These are phyloP conservation scores for Ceyx melanurus DNA, from an alignment of 2,113 vertebrate species.

Conservation along the genomic window DNA sequence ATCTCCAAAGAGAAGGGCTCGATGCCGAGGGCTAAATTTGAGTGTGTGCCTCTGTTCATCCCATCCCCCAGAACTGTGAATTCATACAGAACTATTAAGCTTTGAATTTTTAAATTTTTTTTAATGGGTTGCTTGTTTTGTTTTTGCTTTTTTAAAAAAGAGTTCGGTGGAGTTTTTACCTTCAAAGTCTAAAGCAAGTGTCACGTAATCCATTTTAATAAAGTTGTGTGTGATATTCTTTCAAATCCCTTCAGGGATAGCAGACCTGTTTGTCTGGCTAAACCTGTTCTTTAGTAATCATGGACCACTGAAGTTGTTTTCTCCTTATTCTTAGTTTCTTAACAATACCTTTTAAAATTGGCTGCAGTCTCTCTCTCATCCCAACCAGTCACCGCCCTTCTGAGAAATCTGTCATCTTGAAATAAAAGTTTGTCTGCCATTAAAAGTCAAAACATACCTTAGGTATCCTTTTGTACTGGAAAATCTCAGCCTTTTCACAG, in stretches of 20 bases:
- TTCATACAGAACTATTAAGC: background rate
- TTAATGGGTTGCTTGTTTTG: background rate
- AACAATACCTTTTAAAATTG: slow-evolving; percentile 82
- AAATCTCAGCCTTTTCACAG: slow-evolving; percentile 63
- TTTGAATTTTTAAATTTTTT: background rate
- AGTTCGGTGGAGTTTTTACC: slow-evolving; percentile 36
- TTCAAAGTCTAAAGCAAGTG: slow-evolving; percentile 72
- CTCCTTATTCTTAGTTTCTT: slow-evolving; percentile 79
- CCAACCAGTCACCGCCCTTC: slow-evolving; percentile 52
- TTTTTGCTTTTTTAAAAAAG: background rate
- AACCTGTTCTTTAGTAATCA: slow-evolving; percentile 84
- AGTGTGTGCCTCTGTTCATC: background rate
- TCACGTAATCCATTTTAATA: slow-evolving; percentile 79
- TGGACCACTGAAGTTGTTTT: slow-evolving; percentile 80
- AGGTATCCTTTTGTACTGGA: slow-evolving; percentile 69
- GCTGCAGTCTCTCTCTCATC: slow-evolving; percentile 67
- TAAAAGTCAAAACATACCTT: slow-evolving; percentile 62
- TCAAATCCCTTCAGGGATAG: slow-evolving; percentile 75
- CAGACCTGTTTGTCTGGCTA: slow-evolving; percentile 81
- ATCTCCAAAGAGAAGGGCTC: background rate
- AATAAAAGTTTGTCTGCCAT: slow-evolving; percentile 68
- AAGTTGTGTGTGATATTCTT: slow-evolving; percentile 83
- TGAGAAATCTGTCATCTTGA: slow-evolving; percentile 75
- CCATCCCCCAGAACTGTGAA: background rate
- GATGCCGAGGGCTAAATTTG: background rate